A percentile compares a stretch with the other conserved stretches of the same genome.
phyloP scores from a whole-genome alignment of 1,140 invertebrate genomes.

The Heliconius hewitsoni region DNA sequence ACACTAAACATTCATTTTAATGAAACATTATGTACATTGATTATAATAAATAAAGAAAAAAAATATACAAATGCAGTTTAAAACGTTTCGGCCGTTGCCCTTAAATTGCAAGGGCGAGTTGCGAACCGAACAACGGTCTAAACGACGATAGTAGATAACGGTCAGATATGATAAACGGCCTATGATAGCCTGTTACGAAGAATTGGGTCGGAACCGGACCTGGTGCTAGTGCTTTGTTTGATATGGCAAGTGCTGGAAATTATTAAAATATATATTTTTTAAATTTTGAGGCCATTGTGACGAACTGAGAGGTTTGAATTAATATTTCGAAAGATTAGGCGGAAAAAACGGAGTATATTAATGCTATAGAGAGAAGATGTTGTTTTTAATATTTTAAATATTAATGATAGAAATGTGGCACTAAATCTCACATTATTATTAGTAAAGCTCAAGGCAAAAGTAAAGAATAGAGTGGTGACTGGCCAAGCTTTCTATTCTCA shows the following conservation, averaged over 20 bases:
- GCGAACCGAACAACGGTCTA: conserved; percentile 49
- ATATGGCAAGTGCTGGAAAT: conserved; percentile 17
- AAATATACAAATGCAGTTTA: conserved; percentile 25
- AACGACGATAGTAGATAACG: conserved; percentile 62
- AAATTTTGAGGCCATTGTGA: no score
- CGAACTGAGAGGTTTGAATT: no score
- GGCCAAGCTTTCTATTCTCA: no score
- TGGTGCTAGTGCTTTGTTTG: conserved; percentile 38
- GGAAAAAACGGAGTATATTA: no score
- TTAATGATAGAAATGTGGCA: no score
- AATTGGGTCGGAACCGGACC: conserved; percentile 54
- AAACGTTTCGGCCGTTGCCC: conserved; percentile 43
- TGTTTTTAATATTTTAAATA: no score
- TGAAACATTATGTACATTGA: background rate
- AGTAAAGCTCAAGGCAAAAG: no score
- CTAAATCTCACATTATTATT: no score
- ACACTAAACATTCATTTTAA: no score
- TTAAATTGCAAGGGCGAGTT: conserved; percentile 46
- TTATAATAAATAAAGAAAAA: background rate
- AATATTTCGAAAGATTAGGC: no score
- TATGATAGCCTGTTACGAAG: conserved; percentile 35
- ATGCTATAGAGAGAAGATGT: no score
- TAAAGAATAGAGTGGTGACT: no score
- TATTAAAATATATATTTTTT: background rate
- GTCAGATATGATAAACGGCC: conserved; percentile 61